A percentile compares a stretch with the other conserved stretches of the same genome.
Conservation (phyloP, 2,113 vertebrate genomes). For the Salvelinus fontinalis region DNA sequence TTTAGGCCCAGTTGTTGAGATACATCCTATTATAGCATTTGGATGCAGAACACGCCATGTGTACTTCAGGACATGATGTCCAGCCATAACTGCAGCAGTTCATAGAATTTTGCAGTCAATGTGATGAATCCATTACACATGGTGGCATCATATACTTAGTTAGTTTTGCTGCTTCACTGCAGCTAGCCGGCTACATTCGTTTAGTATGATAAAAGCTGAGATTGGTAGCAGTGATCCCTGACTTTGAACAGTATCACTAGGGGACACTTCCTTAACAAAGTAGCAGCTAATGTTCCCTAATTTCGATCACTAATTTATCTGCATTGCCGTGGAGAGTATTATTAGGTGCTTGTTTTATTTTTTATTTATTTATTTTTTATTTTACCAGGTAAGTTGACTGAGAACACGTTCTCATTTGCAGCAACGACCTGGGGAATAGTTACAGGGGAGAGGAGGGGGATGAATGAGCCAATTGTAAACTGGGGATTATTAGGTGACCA, state of each 20-base stretch:
- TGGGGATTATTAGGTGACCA: no score
- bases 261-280: constrained; percentile 3
- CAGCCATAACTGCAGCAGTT: constrained; percentile 10
- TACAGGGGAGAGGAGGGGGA: no score
- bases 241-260: constrained; percentile 5
- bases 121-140: constrained; percentile 37
- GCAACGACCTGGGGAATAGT: no score
- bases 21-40: constrained; percentile 40
- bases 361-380: no score
- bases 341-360: constrained; percentile 9
- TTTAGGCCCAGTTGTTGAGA: constrained; percentile 35
- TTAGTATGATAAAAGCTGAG: constrained; percentile 24
- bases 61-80: constrained; percentile 24
- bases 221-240: constrained; percentile 20
- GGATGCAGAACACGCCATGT: constrained; percentile 33
- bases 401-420: no score
- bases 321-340: neutral
- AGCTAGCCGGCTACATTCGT: constrained; percentile 21
- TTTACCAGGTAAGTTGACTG: no score
- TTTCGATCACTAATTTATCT: neutral
- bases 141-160: constrained; percentile 11
- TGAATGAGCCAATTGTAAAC: no score
- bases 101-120: constrained; percentile 45
- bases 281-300: neutral
- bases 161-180: constrained; percentile 3